Evolutionary conservation across 2,113 vertebrate species (phyloP), one percentile per base, ranked within the genome.

Genomic region (Gorsachius goisagi): DNA sequence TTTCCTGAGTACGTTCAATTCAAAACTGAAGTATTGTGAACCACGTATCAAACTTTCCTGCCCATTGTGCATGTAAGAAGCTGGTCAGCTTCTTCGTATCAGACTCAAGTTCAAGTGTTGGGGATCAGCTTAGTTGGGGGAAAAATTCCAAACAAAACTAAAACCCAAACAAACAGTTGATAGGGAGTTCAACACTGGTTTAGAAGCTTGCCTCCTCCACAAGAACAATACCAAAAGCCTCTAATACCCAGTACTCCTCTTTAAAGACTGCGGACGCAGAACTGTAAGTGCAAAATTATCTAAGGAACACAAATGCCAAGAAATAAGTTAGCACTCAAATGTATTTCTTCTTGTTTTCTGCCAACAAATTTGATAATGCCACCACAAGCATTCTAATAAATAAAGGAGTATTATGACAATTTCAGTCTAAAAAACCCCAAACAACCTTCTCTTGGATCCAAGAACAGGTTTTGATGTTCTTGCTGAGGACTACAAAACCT

Each of bases 211-310:
- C 12, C 8, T 75, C 47, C 24, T 68, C 32, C 79, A 44, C 30
- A 24, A 47, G 13, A 66, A 52, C 35, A 64, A 7, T 0, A 60
- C 12, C 4, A 4, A 67, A 37, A 45, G 8, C 18, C 19, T 45
- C 7, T 9, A 44, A 55, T 32, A 68, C 12, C 27, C 53, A 35
- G 22, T 6, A 33, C 9, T 85, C 39, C 44, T 74, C 27, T 44
- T 30, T 2, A 6, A 37, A 63, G 9, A 11, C 52, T 30, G 22
- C 1, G 37, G 44, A 17, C 22, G 9, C 28, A 28, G 27, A 82
- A 44, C 9, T 1, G 0, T 7, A 50, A 0, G 5, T 8, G 27
- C 7, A 1, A 39, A 28, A 47, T 35, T 12, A 71, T 6, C 9
- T 13, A 35, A 28, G 28, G 9, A 81, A 47, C 5, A 14, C 24